Percentiles rank a stretch among this genome's conserved stretches.
Conservation (phyloP, 92 coral and sea anemone species). For the Desmophyllum pertusum region DNA sequence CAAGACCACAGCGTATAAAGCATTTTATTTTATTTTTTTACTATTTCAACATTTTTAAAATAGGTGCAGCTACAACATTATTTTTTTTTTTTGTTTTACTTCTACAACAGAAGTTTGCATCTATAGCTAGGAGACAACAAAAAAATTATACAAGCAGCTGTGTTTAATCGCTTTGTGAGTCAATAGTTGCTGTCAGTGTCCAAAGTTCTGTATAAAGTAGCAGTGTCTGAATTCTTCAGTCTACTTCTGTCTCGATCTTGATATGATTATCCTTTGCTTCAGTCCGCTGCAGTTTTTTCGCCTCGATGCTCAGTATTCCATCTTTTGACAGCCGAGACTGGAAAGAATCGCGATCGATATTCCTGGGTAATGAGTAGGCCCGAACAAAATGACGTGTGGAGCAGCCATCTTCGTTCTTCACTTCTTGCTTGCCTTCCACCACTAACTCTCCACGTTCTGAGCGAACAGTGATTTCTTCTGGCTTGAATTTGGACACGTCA, state of each 20-base stretch:
- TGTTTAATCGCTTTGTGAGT: background rate
- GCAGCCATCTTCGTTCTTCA: constrained; percentile 51
- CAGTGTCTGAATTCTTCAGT: background rate
- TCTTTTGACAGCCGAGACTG: constrained; percentile 68
- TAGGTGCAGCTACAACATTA: background rate
- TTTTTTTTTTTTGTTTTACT: no score
- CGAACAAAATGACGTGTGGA: constrained; percentile 71
- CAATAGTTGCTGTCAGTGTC: background rate
- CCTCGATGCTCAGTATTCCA: constrained; percentile 71
- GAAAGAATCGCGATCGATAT: constrained; percentile 59
- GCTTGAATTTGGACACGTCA: constrained; percentile 59
- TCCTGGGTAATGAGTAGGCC: constrained; percentile 59
- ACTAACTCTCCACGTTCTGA: constrained; percentile 64
- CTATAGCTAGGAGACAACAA: background rate
- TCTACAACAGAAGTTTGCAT: background rate
- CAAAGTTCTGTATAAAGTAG: background rate
- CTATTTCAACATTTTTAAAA: background rate
- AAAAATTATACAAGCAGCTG: background rate
- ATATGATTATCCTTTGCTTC: constrained; percentile 67
- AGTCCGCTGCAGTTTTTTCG: constrained; percentile 58
- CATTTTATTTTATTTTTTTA: background rate
- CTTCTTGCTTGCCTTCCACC: constrained; percentile 74
- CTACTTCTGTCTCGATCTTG: constrained; percentile 67
- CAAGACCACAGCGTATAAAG: background rate
- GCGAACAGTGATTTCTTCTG: constrained; percentile 74